Evolutionary conservation across 2,797 vertebrate genomes (phyloP), one percentile per base, ranked within the genome.

Genomic region (Petrocephalus schoutedeni): DNA sequence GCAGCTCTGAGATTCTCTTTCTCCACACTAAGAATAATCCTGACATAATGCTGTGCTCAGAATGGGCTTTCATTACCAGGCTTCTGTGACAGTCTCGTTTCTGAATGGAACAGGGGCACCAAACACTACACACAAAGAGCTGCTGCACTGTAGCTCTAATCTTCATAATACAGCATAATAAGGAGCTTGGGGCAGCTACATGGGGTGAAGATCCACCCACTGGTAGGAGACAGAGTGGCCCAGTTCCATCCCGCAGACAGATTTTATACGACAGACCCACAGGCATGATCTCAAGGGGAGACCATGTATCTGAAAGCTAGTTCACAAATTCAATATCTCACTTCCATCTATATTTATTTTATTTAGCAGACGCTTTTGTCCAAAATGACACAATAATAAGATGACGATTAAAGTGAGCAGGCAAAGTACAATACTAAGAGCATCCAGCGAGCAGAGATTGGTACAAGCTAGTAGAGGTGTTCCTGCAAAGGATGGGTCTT

Each of bases 121-220:
- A 23, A n/a, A 41, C 67, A 41, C 7, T 53, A 67, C 90, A 41
- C 89, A 94, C 92, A 94, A 92, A 92, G 87, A 88, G 53, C 89
- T 89, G 89, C 90, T 92, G 91, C 92, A 89, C 93, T 90, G 91
- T 88, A 88, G 87, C 83, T 89, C 91, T 94, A 88, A 93, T 95
- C 95, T 94, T 92, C 89, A 95, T 94, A 93, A 92, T 91, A 88
- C 91, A 93, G 92, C 93, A 95, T 94, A 94, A 93, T 92, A 92
- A 93, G 84, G 89, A 92, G 90, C 89, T 87, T 4, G 87, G 90
- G 88, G 91, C 90, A 83, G 90, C 86, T 88, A 49, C 59, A 28
- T 87, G 91, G 92, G 89, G 85, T 89, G 87, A 45, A 82, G 77
- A 45, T 53, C 36, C 87, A 86, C 53, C 82, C 74, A 88, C 88